Evolutionary conservation across 2,888 invertebrate species (phyloP), one percentile per base, ranked within the genome.

Genomic region (Alsophila aescularia): DNA sequence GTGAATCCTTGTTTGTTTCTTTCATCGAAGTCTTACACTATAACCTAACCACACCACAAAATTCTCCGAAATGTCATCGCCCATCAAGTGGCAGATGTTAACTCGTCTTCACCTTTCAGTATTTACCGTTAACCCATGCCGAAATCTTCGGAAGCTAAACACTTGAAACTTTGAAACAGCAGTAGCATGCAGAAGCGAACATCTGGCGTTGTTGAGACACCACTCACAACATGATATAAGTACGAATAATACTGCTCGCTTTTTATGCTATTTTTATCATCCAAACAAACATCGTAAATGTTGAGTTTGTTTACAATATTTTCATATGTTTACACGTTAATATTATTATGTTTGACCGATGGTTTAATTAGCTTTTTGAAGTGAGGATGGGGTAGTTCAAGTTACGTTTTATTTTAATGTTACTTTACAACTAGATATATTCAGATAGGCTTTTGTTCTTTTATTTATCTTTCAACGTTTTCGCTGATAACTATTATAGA

Each of bases 261-360:
- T 60, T 52, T 60, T 47, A 61, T 62, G 62, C 66, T 74, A 67
- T 69, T 63, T 69, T 72, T 70, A 64, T 67, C 8, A 24, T 24
- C 24, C 66, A 68, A 71, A 67, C 70, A 69, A 68, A 60, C 59
- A 50, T 69, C 64, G 62, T 74, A 65, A 73, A 67, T 69, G 61
- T 60, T 53, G 56, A 66, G 62, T 64, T 64, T 70, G 68, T 65
- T 73, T 71, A 67, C 52, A 64, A 69, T 63, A 55, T 70, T 43
- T 49, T 48, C 41, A 16, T 48, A 14, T 58, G 53, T 62, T 56
- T 59, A 59, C 21, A 35, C 10, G 12, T 53, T 24, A 15, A 29
- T 31, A 43, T 44, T 40, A 42, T 55, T 45, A 42, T 43, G 36
- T 52, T 55, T 54, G 45, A 47, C 55, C 37, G 41, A 54, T 55